Base-by-base conservation (phyloP, 2,113 vertebrate species). In the Machaerirhynchus nigripectus region DNA sequence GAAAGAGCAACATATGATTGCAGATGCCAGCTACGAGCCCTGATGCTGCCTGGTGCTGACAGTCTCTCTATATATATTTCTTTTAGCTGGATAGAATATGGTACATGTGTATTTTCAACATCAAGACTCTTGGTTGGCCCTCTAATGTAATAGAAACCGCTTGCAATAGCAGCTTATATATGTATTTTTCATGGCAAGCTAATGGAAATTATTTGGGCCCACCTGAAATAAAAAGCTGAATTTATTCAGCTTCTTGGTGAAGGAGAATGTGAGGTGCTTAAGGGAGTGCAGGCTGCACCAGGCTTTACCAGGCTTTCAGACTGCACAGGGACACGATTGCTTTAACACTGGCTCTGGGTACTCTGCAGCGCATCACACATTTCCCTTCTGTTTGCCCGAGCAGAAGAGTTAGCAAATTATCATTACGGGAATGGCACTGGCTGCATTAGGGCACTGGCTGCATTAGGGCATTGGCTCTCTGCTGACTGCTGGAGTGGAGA, bases 401-500 rank as follows among this genome's bases (percentile, higher is more conserved):
- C 65, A 35, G 35, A 0, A 13, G 46, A 91, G 83, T 49, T 78
- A 79, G 95, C 55, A 60, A 88, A 90, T 67, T 15, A 16, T 30
- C 86, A 19, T 93, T 84, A 68, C 5, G 2, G 84, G 89, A 96
- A 87, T 31, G 82, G 68, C 2, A n/a, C 65, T 76, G 86, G 70
- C 93, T 92, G 91, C 90, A 59, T 57, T 57, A 85, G 63, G 67
- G 74, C 44, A 49, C 63, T 67, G 85, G 74, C 94, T 91, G 92
- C 84, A 57, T 49, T 60, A 85, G 61, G 76, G 50, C 39, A 70
- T 9, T 95, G 87, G 95, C 78, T 94, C 92, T 96, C 49, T 78
- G 81, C 93, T 92, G 93, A 14, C 92, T 93, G 87, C 13, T 64
- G 68, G 85, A 95, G 81, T 30, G 23, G 55, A 73, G 92, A 90